These are phyloP conservation scores for Drosophila simulans DNA, from an alignment of 1,140 invertebrate genomes.

Conservation along the genomic window DNA sequence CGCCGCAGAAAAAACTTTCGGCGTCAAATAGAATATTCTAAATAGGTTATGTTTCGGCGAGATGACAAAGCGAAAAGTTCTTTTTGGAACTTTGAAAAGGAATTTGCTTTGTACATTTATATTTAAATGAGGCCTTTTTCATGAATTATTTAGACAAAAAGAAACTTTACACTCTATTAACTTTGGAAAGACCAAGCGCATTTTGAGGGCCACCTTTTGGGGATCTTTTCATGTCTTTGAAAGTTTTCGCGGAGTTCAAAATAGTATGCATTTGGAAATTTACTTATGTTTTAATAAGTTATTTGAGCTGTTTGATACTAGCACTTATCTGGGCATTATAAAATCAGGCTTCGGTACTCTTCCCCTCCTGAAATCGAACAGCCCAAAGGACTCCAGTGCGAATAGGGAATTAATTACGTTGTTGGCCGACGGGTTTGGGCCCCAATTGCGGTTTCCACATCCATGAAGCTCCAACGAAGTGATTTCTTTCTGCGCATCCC, in stretches of 20 bases:
- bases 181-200: slow-evolving; percentile 17
- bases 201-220: neutral
- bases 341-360: neutral
- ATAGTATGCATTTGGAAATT: too few species aligned
- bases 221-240: neutral
- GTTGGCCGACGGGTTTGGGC: slow-evolving; percentile 11
- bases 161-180: slow-evolving; percentile 33
- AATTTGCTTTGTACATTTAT: slow-evolving; percentile 16
- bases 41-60: slow-evolving; percentile 44
- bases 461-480: slow-evolving; percentile 5
- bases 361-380: neutral
- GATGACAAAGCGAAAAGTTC: slow-evolving; percentile 37
- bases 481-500: slow-evolving; percentile 11
- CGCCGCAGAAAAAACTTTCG: slow-evolving; percentile 10
- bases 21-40: slow-evolving; percentile 34
- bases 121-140: slow-evolving; percentile 38
- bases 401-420: slow-evolving; percentile 53
- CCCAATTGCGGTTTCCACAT: slow-evolving; percentile 22
- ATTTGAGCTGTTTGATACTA: neutral
- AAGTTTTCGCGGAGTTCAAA: neutral
- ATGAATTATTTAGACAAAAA: slow-evolving; percentile 40
- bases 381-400: slow-evolving; percentile 11
- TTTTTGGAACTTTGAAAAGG: slow-evolving; percentile 11
- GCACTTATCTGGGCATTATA: neutral
- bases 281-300: too few species aligned